Evolutionary conservation across 2,888 invertebrate genomes (phyloP).

Genomic region (Patella caerulea): DNA sequence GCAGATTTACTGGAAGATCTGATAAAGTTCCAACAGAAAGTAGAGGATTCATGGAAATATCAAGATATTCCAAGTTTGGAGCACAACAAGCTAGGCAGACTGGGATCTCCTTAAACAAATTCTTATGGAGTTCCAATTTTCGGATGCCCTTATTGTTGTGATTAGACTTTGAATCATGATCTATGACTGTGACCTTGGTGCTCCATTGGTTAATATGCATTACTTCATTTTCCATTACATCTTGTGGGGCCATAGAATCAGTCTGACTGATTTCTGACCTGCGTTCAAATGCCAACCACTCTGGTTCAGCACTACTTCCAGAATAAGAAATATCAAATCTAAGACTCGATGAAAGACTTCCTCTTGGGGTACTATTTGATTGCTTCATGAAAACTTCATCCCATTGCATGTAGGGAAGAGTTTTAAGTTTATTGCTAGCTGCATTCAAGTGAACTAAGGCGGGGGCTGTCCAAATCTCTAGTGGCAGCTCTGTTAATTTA

Average conservation of each 20-base stretch:
- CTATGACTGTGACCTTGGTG: constrained; percentile 33
- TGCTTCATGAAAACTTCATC: constrained; percentile 17
- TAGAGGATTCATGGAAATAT: constrained; percentile 89
- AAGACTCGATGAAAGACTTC: not conserved
- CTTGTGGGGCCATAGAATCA: not conserved
- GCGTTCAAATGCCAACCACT: not conserved
- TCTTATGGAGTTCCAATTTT: constrained; percentile 87
- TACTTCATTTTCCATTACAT: constrained; percentile 37
- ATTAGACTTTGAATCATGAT: constrained; percentile 36
- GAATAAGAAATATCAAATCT: not conserved
- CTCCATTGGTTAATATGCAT: constrained; percentile 43
- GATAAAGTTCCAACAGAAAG: constrained; percentile 86
- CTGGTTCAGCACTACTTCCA: not conserved
- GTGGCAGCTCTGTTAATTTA: constrained; percentile 82
- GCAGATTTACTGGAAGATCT: constrained; percentile 88
- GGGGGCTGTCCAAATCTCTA: constrained; percentile 47
- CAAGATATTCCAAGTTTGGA: constrained; percentile 86
- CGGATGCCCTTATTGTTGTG: constrained; percentile 50
- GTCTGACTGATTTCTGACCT: not conserved
- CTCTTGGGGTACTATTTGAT: not conserved
- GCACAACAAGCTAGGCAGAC: constrained; percentile 91
- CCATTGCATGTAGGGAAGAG: constrained; percentile 29
- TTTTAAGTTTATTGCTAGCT: constrained; percentile 29
- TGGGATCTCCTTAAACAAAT: constrained; percentile 90
- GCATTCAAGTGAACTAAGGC: constrained; percentile 39